phyloP scores from a whole-genome alignment of 2,888 invertebrate species.

The Leptodirus hochenwartii region DNA sequence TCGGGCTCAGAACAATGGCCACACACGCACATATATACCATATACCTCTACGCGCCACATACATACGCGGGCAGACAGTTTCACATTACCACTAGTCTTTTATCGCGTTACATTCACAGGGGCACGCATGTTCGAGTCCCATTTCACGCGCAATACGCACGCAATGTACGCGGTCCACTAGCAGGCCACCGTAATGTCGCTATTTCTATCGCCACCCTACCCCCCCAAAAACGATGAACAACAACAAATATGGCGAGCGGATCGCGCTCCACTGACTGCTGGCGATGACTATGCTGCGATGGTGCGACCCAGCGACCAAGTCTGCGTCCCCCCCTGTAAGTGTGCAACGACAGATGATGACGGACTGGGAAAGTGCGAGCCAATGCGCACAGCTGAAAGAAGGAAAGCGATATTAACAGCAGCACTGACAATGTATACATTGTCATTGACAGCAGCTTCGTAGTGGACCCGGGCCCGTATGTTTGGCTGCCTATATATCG shows the following conservation, averaged over 20 bases:
- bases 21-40: background rate
- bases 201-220: slow-evolving; percentile 21
- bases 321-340: too few species aligned
- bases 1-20: background rate
- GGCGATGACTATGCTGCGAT: slow-evolving; percentile 2
- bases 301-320: background rate
- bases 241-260: slow-evolving; percentile 63
- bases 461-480: slow-evolving; percentile 2
- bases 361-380: too few species aligned
- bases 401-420: slow-evolving; percentile 2
- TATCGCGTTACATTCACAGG: background rate
- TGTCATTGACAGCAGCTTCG: slow-evolving; percentile 5
- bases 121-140: background rate
- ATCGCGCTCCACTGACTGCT: slow-evolving; percentile 18
- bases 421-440: background rate
- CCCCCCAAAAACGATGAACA: slow-evolving; percentile 54
- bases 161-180: background rate
- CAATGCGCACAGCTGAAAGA: slow-evolving; percentile 1
- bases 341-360: too few species aligned
- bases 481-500: too few species aligned
- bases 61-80: slow-evolving; percentile 1
- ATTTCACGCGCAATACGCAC: background rate
- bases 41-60: background rate
- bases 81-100: background rate
- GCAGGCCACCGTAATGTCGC: slow-evolving; percentile 9